Base-by-base conservation (phyloP, 2,888 invertebrate species). In the Prenolepis imparis region DNA sequence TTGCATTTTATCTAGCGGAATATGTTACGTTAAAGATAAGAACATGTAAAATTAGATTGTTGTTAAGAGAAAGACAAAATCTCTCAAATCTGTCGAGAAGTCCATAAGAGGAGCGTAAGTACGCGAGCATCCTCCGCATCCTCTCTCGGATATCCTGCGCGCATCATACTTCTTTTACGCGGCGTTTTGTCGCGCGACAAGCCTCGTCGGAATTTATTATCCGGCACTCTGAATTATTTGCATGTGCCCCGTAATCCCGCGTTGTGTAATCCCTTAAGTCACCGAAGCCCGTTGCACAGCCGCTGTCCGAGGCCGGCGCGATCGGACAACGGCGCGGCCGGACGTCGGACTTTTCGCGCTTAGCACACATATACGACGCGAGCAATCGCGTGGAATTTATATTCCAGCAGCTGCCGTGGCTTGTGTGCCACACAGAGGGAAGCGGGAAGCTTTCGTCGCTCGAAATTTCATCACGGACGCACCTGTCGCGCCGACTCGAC, bases 171-270 rank as follows among this genome's bases (percentile, higher is more conserved):
- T 63, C 77, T 68, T 64, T 24, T 28, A 21, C 8, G 81, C 68
- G 59, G 52, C 52, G 52, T 24, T 61, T 55, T 52, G 70, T 55
- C n/a, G 80, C 36, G 61, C 63, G 74, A 55, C 74, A 73, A 67
- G 68, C 61, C 55, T 82, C 84, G 61, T 70, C 44, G 70, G 86
- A 90, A 90, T 89, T 91, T 91, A 89, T 89, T 89, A 88, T 87
- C 83, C 83, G 67, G 67, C 78, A 75, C 68, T 83, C 84, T 87
- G 88, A 91, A 90, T 91, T 89, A 90, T 90, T 91, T 90, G 87
- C 84, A 52, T 52, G 59, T 66, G 73, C 52, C 72, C 48, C 67
- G 59, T 85, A 85, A 86, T 86, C 83, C 82, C 15, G 63, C 82
- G 52, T 64, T 84, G 41, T 61, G 85, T 90, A 90, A 90, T 90